Evolutionary conservation across 2,888 invertebrate genomes (phyloP), one percentile per base, ranked within the genome.

Genomic region (Ochropacha duplaris): DNA sequence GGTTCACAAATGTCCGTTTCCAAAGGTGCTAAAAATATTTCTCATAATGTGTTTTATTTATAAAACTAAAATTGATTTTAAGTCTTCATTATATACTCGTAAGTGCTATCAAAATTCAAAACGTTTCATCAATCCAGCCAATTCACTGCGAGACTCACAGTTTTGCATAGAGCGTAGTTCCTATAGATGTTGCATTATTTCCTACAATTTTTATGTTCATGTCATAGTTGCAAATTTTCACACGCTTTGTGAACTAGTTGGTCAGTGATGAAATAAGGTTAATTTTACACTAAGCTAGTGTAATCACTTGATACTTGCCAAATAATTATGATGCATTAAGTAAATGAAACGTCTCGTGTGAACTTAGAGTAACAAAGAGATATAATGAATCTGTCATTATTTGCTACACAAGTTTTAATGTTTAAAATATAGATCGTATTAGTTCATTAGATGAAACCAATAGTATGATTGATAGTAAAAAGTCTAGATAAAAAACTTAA

Each of bases 311-410:
- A 55, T 55, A 50, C 57, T 57, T 57, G 65, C 60, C 56, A 59
- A 63, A 58, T 65, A 57, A 61, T 59, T 61, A 60, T 59, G 59
- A 57, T 52, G 51, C 51, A 52, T 34, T 34, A 24, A 55, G 36
- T 60, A 56, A 59, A 54, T 58, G 59, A 44, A 61, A 59, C 55
- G 56, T 54, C 55, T 34, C 68, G 69, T 72, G 72, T 51, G 73
- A 72, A 60, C 65, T 64, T 19, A 34, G 19, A 16, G 5, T 12
- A 52, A 52, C 22, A 31, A 51, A 24, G 16, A 16, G 28, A 34
- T 52, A 22, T 12, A 31, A 31, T 57, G 49, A 50, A 50, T 61
- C 56, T 65, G 52, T 60, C 62, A 73, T 64, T 72, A 72, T 61
- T 54, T 49, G 59, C 62, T 60, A 50, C 50, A 19, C 9, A 22